Evolutionary conservation across 2,113 vertebrate genomes (phyloP).

Genomic region (Origma solitaria): DNA sequence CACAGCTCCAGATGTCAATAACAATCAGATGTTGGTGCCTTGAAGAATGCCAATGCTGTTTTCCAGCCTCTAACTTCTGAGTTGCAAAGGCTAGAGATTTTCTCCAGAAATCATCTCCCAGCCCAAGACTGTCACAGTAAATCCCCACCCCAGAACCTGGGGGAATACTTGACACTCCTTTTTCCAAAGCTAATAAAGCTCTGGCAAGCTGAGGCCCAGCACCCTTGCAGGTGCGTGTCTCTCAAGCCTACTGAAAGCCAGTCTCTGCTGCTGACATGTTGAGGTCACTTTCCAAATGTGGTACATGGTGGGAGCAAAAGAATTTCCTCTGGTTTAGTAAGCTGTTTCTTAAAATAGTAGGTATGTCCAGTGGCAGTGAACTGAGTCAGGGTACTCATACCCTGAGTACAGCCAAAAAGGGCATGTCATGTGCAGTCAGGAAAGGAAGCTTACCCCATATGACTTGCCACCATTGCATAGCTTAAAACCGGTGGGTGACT

Average conservation of each 20-base stretch:
- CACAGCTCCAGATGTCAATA: background rate
- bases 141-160: background rate
- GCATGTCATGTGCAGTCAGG: background rate
- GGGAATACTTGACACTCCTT: background rate
- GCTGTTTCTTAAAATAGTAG: background rate
- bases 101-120: background rate
- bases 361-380: background rate
- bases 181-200: background rate
- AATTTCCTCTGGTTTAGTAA: background rate
- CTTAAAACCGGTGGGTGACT: background rate
- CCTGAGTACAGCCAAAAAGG: background rate
- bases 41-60: background rate
- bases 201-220: background rate
- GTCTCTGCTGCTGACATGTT: background rate
- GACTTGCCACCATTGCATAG: accelerated
- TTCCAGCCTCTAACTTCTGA: background rate
- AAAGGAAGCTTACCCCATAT: background rate
- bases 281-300: background rate
- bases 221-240: background rate
- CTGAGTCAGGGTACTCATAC: background rate
- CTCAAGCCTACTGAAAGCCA: background rate
- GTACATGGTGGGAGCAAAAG: background rate
- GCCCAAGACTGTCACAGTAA: background rate
- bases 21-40: background rate
- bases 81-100: background rate